Evolutionary conservation across 2,797 vertebrate species (phyloP), one percentile per base, ranked within the genome.

Genomic region (Calcarius lapponicus): DNA sequence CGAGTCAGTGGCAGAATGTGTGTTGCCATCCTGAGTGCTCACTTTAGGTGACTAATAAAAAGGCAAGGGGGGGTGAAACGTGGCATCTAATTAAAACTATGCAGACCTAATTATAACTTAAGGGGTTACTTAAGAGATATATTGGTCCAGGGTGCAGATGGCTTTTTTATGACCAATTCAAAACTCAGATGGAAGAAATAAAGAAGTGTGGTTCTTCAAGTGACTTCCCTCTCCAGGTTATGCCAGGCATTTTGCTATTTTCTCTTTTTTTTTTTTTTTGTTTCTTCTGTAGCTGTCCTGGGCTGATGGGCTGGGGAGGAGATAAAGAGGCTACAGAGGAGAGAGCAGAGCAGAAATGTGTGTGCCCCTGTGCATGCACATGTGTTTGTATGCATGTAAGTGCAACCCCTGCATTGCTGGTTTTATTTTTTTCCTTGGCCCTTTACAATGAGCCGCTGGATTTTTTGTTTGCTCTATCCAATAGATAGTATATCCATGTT

Each of bases 261-360:
- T 16, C 14, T 13, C 38, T n/a, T 13, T 11, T 90, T 88, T 91
- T 88, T 91, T 24, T 88, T 43, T 83, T 19, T 75, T 13, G 4
- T 86, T 92, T 95, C 34, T 94, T 97, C 76, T 71, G 7, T 62
- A 87, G 67, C 31, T 64, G 29, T 75, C n/a, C 51, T 66, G 81
- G 22, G 50, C 57, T 95, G 67, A 71, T 54, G 62, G 29, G 89
- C 60, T 58, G 50, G 93, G 61, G 47, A 87, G 76, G 60, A 91
- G 74, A 81, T 69, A 34, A n/a, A 56, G 70, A 85, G 31, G 13
- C 47, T 66, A 61, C 21, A 70, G 36, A 34, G 18, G 28, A 93
- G 64, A 82, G n/a, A 64, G 67, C 72, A 61, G 87, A 82, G 40
- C 38, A 69, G 21, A 65, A 75, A 29, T 1, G 10, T 7, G 3